Conservation (phyloP, 2,113 vertebrate genomes). For the Syrrhaptes paradoxus region DNA sequence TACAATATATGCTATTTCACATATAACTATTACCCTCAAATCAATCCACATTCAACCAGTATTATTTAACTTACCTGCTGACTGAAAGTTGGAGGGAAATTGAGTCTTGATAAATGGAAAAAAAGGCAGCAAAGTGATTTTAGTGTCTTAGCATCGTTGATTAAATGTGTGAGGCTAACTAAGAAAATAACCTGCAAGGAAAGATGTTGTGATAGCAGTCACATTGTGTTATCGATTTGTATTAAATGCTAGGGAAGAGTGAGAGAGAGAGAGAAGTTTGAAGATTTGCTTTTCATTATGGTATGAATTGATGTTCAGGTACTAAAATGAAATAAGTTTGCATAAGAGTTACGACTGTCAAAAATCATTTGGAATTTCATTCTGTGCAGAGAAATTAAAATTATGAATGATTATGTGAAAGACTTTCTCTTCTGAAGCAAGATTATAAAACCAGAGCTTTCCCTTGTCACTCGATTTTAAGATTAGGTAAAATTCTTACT, state of each 20-base stretch:
- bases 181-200: conserved; percentile 38
- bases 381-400: conserved; percentile 68
- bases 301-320: conserved; percentile 62
- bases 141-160: neutral
- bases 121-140: neutral
- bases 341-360: conserved; percentile 61
- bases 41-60: neutral
- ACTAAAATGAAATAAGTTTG: conserved; percentile 61
- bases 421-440: conserved; percentile 29
- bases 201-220: conserved; percentile 33
- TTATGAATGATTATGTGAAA: conserved; percentile 57
- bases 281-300: conserved; percentile 69
- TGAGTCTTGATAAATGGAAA: neutral
- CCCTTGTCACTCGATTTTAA: conserved; percentile 7
- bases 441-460: conserved; percentile 21
- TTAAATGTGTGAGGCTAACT: conserved; percentile 58
- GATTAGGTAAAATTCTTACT: neutral
- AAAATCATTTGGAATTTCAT: conserved; percentile 68
- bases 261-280: conserved; percentile 30
- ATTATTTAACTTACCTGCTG: neutral
- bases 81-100: neutral
- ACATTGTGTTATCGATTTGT: conserved; percentile 52
- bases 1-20: neutral
- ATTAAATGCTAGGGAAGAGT: conserved; percentile 44
- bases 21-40: neutral